Evolutionary conservation across 2,113 vertebrate genomes (phyloP), one percentile per base, ranked within the genome.

Genomic region (Zosterops hypoxanthus): DNA sequence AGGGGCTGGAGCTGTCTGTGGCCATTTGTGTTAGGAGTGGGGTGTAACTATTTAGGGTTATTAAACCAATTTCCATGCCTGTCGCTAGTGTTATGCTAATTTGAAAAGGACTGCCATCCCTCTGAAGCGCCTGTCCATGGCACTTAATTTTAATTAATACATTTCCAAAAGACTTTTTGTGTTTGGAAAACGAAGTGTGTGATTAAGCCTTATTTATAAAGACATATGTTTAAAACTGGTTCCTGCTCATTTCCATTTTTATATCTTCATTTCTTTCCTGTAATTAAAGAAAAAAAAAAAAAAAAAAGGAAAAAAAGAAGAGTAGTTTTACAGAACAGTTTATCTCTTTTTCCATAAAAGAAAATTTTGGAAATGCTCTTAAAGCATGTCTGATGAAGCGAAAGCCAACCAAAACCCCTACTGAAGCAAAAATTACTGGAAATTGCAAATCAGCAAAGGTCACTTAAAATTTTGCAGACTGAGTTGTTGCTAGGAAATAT

Each of bases 1-100:
- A 72, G 96, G 97, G 98, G 96, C 86, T 92, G 7, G 82, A 98
- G 97, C 98, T 98, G 98, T 98, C 98, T 71, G 16, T 88, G 97
- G 97, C 68, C 96, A 98, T 98, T 98, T 98, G 98, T 96, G 96
- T 98, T 96, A 97, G 84, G 96, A 76, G 82, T 90, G 86, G 96
- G 94, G 95, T 97, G 87, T 94, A 96, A 85, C 96, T 95, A 93
- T 96, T 98, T 96, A 95, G 92, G 97, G 93, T 98, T 98, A 98
- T 99, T 99, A 99, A 98, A 98, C 96, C 98, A 97, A 98, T 99
- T 99, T 98, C 97, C 97, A 96, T 94, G 97, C 96, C 98, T 98
- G 98, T 98, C 98, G 82, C 93, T 91, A 93, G 89, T 86, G 78
- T 97, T 94, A 86, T 96, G 97, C 97, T 98, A 97, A 98, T 98